Conservation (phyloP, 2,113 vertebrate species). For the Mola mola region DNA sequence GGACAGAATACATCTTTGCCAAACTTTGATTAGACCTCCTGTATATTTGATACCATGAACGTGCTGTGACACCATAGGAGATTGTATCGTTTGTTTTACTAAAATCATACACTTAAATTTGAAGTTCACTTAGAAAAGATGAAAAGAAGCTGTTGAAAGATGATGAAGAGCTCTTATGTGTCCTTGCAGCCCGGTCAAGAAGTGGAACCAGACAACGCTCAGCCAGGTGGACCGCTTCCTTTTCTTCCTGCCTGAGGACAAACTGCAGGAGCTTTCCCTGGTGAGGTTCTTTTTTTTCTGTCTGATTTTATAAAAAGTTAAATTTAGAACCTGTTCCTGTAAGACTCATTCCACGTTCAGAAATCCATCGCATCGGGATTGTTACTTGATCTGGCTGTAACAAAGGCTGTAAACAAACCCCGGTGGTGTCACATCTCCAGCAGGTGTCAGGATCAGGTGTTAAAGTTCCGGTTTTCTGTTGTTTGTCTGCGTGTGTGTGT, state of each 20-base stretch:
- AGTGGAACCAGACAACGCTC: slow-evolving; percentile 76
- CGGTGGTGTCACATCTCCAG: slow-evolving; percentile 49
- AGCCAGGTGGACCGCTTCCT: slow-evolving; percentile 80
- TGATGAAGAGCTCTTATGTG: slow-evolving; percentile 6
- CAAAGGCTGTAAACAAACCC: slow-evolving; percentile 56
- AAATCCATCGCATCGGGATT: slow-evolving; percentile 35
- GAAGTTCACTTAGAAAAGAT: not conserved
- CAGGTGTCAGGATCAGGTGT: slow-evolving; percentile 54
- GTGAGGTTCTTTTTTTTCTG: slow-evolving; percentile 57
- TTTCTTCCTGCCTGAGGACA: slow-evolving; percentile 76
- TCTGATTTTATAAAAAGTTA: not conserved
- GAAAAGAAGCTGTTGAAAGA: not conserved
- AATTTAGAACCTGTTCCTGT: not conserved
- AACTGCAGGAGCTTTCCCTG: slow-evolving; percentile 70
- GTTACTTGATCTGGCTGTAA: slow-evolving; percentile 42
- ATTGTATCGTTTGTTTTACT: no score
- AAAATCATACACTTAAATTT: no score
- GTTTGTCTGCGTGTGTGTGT: slow-evolving; percentile 20
- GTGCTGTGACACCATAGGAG: no score
- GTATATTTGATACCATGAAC: no score
- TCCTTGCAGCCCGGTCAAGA: slow-evolving; percentile 61
- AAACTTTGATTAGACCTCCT: no score
- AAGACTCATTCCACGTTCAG: slow-evolving; percentile 24
- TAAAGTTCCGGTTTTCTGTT: slow-evolving; percentile 25
- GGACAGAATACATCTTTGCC: no score